Evolutionary conservation across 92 coral and sea anemone species (phyloP).

Genomic region (Epizoanthus rinbou): DNA sequence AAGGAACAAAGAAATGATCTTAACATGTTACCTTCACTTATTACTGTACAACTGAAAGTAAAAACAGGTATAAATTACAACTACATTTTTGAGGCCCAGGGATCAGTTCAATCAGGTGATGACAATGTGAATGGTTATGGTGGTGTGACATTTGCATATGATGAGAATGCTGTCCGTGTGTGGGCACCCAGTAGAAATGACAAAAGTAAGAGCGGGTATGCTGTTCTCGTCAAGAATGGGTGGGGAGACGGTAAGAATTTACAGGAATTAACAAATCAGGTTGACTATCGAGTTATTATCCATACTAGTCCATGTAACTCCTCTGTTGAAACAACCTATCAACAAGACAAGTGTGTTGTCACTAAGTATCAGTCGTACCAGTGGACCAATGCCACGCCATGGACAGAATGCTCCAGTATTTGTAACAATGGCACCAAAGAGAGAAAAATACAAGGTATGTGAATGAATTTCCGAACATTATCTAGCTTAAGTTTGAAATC

Average conservation of each 20-base stretch:
- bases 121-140: conserved; percentile 79
- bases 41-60: conserved; percentile 72
- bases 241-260: conserved; percentile 78
- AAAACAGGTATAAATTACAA: conserved; percentile 59
- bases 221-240: conserved; percentile 76
- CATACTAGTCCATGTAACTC: conserved; percentile 70
- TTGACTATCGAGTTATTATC: conserved; percentile 64
- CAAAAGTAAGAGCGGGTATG: conserved; percentile 77
- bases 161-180: conserved; percentile 76
- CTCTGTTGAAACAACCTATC: conserved; percentile 49
- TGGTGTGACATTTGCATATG: conserved; percentile 87
- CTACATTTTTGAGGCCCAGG: conserved; percentile 87
- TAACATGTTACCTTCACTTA: conserved; percentile 67
- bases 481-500: not conserved
- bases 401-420: conserved; percentile 93
- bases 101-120: conserved; percentile 84
- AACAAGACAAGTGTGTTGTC: conserved; percentile 62
- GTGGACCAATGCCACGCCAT: conserved; percentile 58
- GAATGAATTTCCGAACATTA: not conserved
- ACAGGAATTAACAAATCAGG: conserved; percentile 50
- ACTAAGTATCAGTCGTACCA: conserved; percentile 67
- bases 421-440: conserved; percentile 77
- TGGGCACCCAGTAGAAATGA: conserved; percentile 87
- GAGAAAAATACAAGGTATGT: conserved; percentile 59
- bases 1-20: conserved; percentile 57